phyloP scores from a whole-genome alignment of 2,113 vertebrate species.

The Hypanus sabinus region DNA sequence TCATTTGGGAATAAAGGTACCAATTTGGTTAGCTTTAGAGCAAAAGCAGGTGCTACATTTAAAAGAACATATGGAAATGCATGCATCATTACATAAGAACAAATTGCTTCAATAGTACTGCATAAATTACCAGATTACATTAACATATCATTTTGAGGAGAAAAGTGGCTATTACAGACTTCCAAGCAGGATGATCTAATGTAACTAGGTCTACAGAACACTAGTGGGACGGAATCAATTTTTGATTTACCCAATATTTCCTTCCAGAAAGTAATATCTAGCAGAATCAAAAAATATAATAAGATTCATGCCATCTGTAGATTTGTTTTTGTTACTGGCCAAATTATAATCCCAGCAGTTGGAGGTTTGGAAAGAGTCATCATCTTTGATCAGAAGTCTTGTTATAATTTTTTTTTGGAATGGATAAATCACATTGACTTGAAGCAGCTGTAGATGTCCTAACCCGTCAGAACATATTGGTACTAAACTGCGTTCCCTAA shows the following conservation, averaged over 20 bases:
- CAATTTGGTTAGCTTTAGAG: background rate
- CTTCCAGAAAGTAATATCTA: background rate
- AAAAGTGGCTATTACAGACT: background rate
- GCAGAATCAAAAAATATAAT: background rate
- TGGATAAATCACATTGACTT: background rate
- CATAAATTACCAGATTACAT: background rate
- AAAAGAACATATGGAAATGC: constrained; percentile 9
- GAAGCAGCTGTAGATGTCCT: background rate
- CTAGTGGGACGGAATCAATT: background rate
- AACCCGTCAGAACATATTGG: background rate
- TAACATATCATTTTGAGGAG: background rate
- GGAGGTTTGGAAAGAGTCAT: background rate
- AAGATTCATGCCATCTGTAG: background rate
- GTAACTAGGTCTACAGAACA: background rate
- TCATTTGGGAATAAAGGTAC: background rate
- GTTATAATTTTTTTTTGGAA: background rate
- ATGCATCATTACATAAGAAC: background rate
- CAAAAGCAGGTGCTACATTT: background rate
- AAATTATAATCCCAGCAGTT: background rate
- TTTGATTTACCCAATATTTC: background rate
- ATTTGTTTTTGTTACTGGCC: background rate
- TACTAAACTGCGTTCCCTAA: background rate
- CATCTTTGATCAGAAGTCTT: background rate
- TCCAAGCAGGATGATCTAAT: background rate
- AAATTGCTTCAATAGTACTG: background rate